Conservation (phyloP, 1,140 invertebrate species). For the Hypothenemus hampei region DNA sequence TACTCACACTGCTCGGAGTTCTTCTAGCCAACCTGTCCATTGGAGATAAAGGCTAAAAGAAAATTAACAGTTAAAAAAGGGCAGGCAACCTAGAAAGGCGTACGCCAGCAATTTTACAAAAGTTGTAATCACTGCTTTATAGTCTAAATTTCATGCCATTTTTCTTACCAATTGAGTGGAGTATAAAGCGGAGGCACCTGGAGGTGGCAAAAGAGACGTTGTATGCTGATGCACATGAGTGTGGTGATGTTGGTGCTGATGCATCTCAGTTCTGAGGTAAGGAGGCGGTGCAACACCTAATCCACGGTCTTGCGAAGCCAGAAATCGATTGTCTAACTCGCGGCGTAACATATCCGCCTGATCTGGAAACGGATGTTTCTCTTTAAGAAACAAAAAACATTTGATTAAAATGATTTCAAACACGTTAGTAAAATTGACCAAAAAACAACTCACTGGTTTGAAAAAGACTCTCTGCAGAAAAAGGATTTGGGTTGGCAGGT, state of each 20-base stretch:
- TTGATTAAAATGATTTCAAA: background rate
- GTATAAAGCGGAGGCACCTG: conserved; percentile 53
- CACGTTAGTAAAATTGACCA: no score
- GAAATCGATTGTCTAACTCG: conserved; percentile 86
- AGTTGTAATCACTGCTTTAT: no score
- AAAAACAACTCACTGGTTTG: conserved; percentile 66
- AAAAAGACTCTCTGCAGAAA: conserved; percentile 81
- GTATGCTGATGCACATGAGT: conserved; percentile 87
- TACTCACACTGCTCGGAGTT: conserved; percentile 39
- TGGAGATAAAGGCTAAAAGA: conserved; percentile 35
- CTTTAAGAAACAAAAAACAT: conserved; percentile 21
- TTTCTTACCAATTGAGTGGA: conserved; percentile 59
- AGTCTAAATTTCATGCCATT: no score
- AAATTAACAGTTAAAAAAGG: no score
- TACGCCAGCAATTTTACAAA: conserved; percentile 29
- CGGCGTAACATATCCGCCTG: conserved; percentile 82
- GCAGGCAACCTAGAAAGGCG: no score
- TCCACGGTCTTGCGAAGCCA: conserved; percentile 68
- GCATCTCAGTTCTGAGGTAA: conserved; percentile 78
- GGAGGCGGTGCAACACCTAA: conserved; percentile 52
- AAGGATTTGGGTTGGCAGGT: conserved; percentile 75
- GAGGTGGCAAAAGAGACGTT: conserved; percentile 56
- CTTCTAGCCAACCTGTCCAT: conserved; percentile 37
- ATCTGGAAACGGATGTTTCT: conserved; percentile 47
- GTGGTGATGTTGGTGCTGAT: conserved; percentile 88